Conservation (phyloP, 2,888 invertebrate species). For the Drosophila cracens region DNA sequence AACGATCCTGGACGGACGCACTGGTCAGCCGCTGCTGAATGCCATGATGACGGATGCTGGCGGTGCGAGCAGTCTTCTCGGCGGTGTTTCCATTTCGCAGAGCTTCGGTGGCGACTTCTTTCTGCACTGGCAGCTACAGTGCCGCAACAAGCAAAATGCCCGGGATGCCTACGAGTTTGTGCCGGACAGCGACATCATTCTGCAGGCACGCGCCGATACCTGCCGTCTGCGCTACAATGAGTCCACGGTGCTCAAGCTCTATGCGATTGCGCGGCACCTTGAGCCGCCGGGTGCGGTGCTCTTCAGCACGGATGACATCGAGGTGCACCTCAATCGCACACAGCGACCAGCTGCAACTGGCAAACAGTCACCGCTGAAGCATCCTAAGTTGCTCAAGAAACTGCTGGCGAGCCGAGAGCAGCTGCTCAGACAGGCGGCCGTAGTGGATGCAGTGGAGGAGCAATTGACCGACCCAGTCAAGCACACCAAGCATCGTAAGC, state of each 20-base stretch:
- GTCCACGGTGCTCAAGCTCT: constrained; percentile 88
- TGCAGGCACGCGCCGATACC: constrained; percentile 86
- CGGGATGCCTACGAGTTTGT: constrained; percentile 86
- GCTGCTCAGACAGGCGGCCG: constrained; percentile 70
- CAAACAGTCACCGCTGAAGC: constrained; percentile 83
- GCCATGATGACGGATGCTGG: constrained; percentile 85
- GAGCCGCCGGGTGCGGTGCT: constrained; percentile 90
- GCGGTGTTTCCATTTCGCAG: constrained; percentile 84
- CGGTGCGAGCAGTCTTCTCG: constrained; percentile 84
- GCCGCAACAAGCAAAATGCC: constrained; percentile 84
- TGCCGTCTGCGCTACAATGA: constrained; percentile 90
- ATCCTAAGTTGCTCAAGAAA: constrained; percentile 85
- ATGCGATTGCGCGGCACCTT: constrained; percentile 87
- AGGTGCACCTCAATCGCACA: constrained; percentile 84
- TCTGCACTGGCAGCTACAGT: constrained; percentile 91
- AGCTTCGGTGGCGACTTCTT: constrained; percentile 90
- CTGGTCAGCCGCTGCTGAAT: constrained; percentile 82
- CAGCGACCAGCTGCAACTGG: constrained; percentile 82
- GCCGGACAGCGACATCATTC: constrained; percentile 84
- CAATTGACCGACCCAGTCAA: constrained; percentile 34
- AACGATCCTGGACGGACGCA: constrained; percentile 83
- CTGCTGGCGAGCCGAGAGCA: constrained; percentile 80
- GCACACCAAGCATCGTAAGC: constrained; percentile 64
- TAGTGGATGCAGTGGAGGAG: constrained; percentile 35
- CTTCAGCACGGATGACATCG: constrained; percentile 87